phyloP scores from a whole-genome alignment of 2,888 invertebrate species.

The Drosophila subsilvestris region DNA sequence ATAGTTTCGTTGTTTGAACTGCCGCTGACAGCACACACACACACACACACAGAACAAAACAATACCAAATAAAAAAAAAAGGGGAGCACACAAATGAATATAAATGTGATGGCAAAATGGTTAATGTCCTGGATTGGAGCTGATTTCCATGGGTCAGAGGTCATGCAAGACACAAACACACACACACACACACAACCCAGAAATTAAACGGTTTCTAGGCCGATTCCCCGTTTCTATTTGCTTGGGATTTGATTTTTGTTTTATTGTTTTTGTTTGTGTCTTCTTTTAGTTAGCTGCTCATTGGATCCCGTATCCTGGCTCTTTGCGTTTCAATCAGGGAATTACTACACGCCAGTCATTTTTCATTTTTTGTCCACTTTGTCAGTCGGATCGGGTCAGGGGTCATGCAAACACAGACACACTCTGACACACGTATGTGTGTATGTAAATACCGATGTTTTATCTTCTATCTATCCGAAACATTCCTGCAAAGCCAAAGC shows the following conservation, averaged over 20 bases:
- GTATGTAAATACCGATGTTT: slow-evolving; percentile 35
- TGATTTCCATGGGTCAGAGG: slow-evolving; percentile 22
- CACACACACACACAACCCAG: slow-evolving; percentile 1
- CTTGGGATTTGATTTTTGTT: not conserved
- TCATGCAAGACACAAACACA: slow-evolving; percentile 22
- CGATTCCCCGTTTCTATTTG: slow-evolving; percentile 22
- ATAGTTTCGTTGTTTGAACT: slow-evolving; percentile 41
- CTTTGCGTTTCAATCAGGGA: slow-evolving; percentile 65
- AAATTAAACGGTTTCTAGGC: slow-evolving; percentile 26
- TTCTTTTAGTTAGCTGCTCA: slow-evolving; percentile 12
- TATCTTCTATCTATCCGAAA: slow-evolving; percentile 20
- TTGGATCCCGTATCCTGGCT: slow-evolving; percentile 8
- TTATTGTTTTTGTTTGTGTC: not conserved
- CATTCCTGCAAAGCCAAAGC: slow-evolving; percentile 10
- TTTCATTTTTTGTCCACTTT: slow-evolving; percentile 47
- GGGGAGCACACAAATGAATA: slow-evolving; percentile 62
- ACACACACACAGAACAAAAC: slow-evolving; percentile 2
- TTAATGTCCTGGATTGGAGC: slow-evolving; percentile 18
- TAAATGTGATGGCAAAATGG: slow-evolving; percentile 56
- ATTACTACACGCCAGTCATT: slow-evolving; percentile 56
- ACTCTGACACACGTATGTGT: slow-evolving; percentile 11
- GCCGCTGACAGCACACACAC: slow-evolving; percentile 45
- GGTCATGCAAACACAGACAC: slow-evolving; percentile 12
- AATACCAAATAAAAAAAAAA: not conserved
- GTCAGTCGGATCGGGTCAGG: slow-evolving; percentile 38